phyloP scores from a whole-genome alignment of 2,888 invertebrate species.

The Microplitis deprimator region DNA sequence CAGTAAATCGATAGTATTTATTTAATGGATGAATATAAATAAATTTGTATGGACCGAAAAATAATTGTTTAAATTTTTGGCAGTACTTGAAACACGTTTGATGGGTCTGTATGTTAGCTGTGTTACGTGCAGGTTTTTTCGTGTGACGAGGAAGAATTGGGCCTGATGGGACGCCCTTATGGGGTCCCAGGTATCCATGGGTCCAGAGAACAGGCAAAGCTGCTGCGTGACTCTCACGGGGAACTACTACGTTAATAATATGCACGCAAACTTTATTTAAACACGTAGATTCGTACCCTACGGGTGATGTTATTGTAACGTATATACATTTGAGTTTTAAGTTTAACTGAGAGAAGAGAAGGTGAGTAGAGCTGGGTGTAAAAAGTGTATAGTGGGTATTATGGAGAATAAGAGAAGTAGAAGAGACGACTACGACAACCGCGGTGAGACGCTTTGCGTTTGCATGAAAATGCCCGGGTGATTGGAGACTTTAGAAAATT shows the following conservation, averaged over 20 bases:
- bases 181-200: conserved; percentile 46
- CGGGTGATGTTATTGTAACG: conserved; percentile 63
- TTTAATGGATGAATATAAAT: neutral
- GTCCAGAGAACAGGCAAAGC: conserved; percentile 33
- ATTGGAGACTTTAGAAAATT: conserved; percentile 70
- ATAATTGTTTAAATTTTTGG: neutral
- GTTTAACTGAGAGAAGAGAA: conserved; percentile 50
- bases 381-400: conserved; percentile 13
- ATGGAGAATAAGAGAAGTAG: conserved; percentile 27
- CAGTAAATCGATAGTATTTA: neutral
- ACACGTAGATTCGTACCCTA: conserved; percentile 66
- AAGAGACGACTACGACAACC: conserved; percentile 34
- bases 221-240: conserved; percentile 47
- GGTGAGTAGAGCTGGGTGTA: conserved; percentile 24
- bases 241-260: conserved; percentile 64
- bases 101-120: conserved; percentile 4
- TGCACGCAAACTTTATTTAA: conserved; percentile 66
- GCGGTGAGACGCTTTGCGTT: conserved; percentile 51
- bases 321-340: conserved; percentile 19
- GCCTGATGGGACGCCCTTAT: conserved; percentile 28
- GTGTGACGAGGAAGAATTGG: conserved; percentile 11
- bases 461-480: conserved; percentile 69
- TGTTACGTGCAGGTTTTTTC: neutral
- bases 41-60: neutral
- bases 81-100: neutral